A percentile compares a stretch with the other conserved stretches of the same genome.
Conservation (phyloP, 2,888 invertebrate genomes). For the Tetanocera ferruginea region DNA sequence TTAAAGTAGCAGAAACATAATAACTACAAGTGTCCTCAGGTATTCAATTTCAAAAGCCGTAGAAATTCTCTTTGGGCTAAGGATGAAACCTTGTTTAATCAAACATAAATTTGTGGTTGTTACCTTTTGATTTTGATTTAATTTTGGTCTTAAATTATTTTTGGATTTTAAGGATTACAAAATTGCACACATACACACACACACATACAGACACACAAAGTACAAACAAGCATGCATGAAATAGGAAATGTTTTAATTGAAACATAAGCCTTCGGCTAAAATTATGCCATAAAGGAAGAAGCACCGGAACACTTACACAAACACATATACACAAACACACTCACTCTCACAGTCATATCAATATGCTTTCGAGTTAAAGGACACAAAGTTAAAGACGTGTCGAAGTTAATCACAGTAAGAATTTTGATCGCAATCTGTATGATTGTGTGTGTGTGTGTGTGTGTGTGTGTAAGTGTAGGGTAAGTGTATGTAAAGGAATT, state of each 20-base stretch:
- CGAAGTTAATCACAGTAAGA: slow-evolving; percentile 15
- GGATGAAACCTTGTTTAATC: not conserved
- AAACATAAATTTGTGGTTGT: not conserved
- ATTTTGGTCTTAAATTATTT: not conserved
- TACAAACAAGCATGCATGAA: not conserved
- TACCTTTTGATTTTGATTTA: slow-evolving; percentile 8
- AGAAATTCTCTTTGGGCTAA: not conserved
- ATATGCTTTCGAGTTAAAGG: not conserved
- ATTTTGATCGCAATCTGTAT: not conserved
- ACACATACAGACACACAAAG: not conserved
- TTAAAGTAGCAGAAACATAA: not conserved
- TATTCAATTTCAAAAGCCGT: not conserved
- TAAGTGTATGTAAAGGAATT: not conserved
- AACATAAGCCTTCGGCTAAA: slow-evolving; percentile 44
- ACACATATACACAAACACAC: slow-evolving; percentile 37
- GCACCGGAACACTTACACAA: not conserved
- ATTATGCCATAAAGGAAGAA: not conserved
- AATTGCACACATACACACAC: slow-evolving; percentile 8
- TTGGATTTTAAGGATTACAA: slow-evolving; percentile 8
- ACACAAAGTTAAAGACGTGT: slow-evolving; percentile 2
- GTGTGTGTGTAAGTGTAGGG: not conserved
- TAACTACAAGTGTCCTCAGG: not conserved
- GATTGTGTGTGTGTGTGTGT: not conserved
- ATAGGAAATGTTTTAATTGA: slow-evolving; percentile 38
- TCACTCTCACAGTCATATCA: not conserved